phyloP scores from a whole-genome alignment of 2,113 vertebrate genomes.

The Phocoena phocoena region DNA sequence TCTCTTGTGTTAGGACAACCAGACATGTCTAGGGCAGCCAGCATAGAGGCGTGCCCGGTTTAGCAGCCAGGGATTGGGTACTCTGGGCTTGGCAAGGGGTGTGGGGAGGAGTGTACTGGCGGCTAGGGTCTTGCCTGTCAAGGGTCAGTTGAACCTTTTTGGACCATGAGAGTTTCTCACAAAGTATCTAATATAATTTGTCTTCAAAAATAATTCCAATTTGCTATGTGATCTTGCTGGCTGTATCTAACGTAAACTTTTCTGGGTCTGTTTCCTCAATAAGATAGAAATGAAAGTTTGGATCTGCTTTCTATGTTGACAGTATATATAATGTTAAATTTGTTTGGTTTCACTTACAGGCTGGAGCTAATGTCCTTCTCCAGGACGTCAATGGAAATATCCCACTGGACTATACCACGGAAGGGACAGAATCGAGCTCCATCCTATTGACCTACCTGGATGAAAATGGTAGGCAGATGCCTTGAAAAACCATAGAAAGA shows the following conservation, averaged over 20 bases:
- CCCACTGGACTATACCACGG: constrained; percentile 91
- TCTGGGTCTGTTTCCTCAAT: not conserved
- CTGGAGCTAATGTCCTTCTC: constrained; percentile 93
- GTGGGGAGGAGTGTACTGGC: not conserved
- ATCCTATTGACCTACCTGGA: constrained; percentile 93
- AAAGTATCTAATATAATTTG: not conserved
- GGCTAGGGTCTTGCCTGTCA: not conserved
- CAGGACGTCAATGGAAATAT: constrained; percentile 94
- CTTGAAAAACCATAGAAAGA: not conserved
- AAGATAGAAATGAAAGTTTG: not conserved
- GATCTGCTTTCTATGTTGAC: not conserved
- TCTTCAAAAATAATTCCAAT: not conserved
- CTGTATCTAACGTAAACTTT: not conserved
- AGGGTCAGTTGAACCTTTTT: not conserved
- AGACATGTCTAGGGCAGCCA: fast-evolving
- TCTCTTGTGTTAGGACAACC: not conserved
- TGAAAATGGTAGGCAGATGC: constrained; percentile 90
- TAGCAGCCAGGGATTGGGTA: too few species aligned
- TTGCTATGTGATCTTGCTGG: not conserved
- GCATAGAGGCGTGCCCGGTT: fast-evolving
- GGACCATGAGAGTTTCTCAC: not conserved
- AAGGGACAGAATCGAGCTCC: constrained; percentile 92
- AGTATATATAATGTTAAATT: not conserved
- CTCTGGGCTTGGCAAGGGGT: not conserved
- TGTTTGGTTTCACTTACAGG: constrained; percentile 76